These are phyloP conservation scores for Montipora cactus DNA, from an alignment of 64 coral and sea anemone species.

Conservation along the genomic window DNA sequence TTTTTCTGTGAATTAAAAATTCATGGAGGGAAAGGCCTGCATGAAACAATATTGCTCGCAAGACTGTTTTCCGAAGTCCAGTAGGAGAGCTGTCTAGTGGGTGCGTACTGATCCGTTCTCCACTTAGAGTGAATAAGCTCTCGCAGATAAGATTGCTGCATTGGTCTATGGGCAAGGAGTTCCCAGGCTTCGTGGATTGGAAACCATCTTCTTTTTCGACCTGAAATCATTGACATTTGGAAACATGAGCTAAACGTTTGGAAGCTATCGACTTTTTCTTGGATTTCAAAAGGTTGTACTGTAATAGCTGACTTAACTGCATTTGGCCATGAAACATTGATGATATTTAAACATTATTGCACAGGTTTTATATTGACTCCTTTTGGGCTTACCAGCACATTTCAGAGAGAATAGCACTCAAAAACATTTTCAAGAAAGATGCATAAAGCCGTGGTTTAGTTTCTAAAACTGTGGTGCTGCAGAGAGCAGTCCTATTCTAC, in stretches of 20 bases:
- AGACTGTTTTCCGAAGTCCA: neutral
- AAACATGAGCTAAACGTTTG: neutral
- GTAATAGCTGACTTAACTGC: too few relatives aligned
- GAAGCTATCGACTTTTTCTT: too few relatives aligned
- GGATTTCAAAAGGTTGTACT: too few relatives aligned
- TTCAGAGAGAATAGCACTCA: too few relatives aligned
- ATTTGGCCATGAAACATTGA: too few relatives aligned
- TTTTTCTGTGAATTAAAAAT: neutral
- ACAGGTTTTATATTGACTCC: too few relatives aligned
- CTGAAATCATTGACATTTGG: neutral
- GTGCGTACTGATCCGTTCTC: neutral
- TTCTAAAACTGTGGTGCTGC: too few relatives aligned
- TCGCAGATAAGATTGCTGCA: neutral
- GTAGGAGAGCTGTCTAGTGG: neutral
- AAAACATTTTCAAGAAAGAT: too few relatives aligned
- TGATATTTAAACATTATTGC: too few relatives aligned
- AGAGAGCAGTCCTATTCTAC: too few relatives aligned
- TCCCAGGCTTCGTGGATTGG: slow-evolving; percentile 3
- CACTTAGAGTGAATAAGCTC: neutral
- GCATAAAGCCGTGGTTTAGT: too few relatives aligned
- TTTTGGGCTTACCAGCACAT: too few relatives aligned
- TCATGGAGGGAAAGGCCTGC: neutral
- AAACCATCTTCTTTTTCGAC: slow-evolving; percentile 21
- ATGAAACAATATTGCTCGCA: neutral
- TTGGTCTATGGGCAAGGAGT: neutral